phyloP scores from a whole-genome alignment of 2,888 invertebrate genomes.

The Dendrolimus houi region DNA sequence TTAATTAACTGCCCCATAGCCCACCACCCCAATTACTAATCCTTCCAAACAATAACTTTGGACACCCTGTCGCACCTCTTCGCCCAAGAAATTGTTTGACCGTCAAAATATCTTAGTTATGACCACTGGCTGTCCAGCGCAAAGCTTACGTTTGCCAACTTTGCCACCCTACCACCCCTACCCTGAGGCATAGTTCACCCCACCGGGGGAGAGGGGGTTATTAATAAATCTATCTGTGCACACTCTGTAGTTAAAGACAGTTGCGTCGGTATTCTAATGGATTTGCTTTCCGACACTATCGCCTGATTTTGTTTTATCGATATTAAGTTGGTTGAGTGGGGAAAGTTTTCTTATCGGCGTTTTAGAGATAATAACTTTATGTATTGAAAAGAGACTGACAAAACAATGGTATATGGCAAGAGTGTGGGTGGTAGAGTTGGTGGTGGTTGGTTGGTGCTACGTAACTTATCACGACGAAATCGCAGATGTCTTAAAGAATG shows the following conservation, averaged over 20 bases:
- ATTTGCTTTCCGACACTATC: constrained; percentile 28
- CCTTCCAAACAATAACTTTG: constrained; percentile 36
- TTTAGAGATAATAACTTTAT: too few relatives aligned
- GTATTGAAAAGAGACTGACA: too few relatives aligned
- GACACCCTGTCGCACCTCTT: constrained; percentile 53
- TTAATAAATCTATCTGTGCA: constrained; percentile 74
- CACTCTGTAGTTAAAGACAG: constrained; percentile 62
- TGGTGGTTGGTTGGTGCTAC: too few relatives aligned
- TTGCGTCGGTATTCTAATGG: constrained; percentile 43
- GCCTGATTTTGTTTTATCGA: constrained; percentile 22
- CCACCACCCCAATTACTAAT: constrained; percentile 19
- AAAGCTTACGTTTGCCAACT: constrained; percentile 71
- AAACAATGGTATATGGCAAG: too few relatives aligned
- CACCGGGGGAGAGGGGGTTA: constrained; percentile 36
- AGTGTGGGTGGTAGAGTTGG: too few relatives aligned
- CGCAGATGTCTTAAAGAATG: too few relatives aligned
- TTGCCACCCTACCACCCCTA: constrained; percentile 31
- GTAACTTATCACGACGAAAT: too few relatives aligned
- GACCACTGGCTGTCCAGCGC: constrained; percentile 71
- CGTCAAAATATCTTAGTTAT: constrained; percentile 77
- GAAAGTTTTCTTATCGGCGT: not conserved
- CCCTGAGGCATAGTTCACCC: constrained; percentile 51
- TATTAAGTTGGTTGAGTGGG: constrained; percentile 5
- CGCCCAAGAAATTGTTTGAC: constrained; percentile 71
- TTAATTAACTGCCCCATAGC: constrained; percentile 29